A percentile compares a stretch with the other conserved stretches of the same genome.
phyloP scores from a whole-genome alignment of 2,797 vertebrate species.

The Streptopelia turtur region DNA sequence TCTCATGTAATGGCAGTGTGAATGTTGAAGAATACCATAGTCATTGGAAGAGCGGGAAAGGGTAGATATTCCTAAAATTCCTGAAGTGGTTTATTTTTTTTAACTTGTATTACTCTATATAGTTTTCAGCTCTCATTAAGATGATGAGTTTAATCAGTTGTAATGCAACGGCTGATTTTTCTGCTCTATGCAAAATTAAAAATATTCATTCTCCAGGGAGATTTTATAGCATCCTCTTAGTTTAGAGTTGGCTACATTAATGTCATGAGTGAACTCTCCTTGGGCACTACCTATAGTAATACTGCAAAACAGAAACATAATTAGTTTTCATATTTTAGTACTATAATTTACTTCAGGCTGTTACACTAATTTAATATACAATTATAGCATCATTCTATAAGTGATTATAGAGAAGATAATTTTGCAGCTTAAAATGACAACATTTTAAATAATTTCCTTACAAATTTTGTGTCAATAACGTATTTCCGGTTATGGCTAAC shows the following conservation, averaged over 20 bases:
- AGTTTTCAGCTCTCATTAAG: neutral
- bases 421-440: neutral
- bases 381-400: neutral
- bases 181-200: neutral
- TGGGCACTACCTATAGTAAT: neutral
- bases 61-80: neutral
- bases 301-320: neutral
- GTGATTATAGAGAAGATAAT: neutral
- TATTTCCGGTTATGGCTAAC: neutral
- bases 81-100: neutral
- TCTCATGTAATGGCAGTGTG: fast-evolving
- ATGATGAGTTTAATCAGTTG: neutral
- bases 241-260: neutral
- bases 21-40: neutral
- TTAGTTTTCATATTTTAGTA: neutral
- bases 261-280: neutral
- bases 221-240: neutral
- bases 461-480: neutral
- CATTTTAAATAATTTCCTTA: neutral
- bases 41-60: neutral
- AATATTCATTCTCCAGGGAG: neutral
- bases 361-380: neutral
- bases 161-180: neutral
- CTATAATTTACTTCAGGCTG: neutral
- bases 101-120: neutral